phyloP scores from a whole-genome alignment of 2,888 invertebrate species.

The Papilio demoleus region DNA sequence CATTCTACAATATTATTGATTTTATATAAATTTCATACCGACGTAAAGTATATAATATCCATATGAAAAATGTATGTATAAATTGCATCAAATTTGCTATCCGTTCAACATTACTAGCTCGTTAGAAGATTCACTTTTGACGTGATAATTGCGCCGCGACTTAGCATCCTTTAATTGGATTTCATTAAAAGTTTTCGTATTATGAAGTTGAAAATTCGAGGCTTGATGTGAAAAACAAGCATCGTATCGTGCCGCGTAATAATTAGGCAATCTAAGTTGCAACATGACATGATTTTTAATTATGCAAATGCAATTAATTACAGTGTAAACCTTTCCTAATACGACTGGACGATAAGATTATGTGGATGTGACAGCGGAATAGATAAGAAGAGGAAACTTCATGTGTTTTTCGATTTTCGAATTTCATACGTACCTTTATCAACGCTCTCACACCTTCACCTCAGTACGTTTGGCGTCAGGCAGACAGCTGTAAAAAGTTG shows the following conservation, averaged over 20 bases:
- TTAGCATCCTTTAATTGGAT: slow-evolving; percentile 36
- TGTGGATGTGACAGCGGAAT: too few species aligned
- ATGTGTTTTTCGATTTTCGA: too few species aligned
- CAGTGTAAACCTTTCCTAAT: too few species aligned
- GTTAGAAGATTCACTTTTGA: slow-evolving; percentile 21
- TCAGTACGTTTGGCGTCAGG: too few species aligned
- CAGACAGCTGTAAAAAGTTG: too few species aligned
- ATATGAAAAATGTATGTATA: background rate
- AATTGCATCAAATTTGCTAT: background rate
- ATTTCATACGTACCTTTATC: too few species aligned
- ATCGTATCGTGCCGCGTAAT: background rate
- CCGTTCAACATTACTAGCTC: background rate
- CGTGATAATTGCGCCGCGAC: slow-evolving; percentile 23
- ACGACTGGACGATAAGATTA: too few species aligned
- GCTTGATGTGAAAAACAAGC: slow-evolving; percentile 19
- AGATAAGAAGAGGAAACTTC: too few species aligned
- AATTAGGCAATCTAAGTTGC: slow-evolving; percentile 4
- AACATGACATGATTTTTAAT: background rate
- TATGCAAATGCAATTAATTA: background rate
- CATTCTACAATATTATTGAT: too few species aligned
- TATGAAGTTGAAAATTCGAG: slow-evolving; percentile 18
- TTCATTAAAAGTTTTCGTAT: slow-evolving; percentile 33
- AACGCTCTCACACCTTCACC: too few species aligned
- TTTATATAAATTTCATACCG: too few species aligned
- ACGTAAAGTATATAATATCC: too few species aligned